phyloP scores from a whole-genome alignment of 2,888 invertebrate genomes.

The Coronaproctus castanopsis region DNA sequence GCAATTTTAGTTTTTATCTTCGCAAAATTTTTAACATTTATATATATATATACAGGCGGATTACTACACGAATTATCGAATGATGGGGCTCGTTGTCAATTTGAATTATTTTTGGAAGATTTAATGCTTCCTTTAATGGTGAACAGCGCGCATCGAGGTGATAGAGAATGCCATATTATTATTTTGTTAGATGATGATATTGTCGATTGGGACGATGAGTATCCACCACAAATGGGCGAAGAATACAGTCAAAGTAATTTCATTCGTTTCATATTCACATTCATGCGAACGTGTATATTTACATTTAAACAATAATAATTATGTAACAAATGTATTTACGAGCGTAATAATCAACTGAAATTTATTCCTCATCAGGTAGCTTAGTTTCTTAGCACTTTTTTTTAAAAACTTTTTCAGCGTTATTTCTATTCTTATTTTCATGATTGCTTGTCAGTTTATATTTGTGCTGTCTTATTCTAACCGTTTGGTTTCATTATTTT shows the following conservation, averaged over 20 bases:
- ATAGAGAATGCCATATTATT: constrained; percentile 93
- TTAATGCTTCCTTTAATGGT: constrained; percentile 94
- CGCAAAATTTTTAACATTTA: neutral
- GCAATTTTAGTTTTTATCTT: too few relatives aligned
- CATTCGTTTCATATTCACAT: neutral
- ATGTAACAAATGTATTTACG: too few relatives aligned
- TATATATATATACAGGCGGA: constrained; percentile 37
- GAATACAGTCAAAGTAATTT: constrained; percentile 82
- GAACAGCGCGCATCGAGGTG: constrained; percentile 75
- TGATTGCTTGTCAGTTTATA: too few relatives aligned
- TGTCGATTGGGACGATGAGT: constrained; percentile 96
- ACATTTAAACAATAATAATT: neutral
- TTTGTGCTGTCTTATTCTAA: too few relatives aligned
- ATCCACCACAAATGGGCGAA: constrained; percentile 98
- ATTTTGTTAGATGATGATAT: constrained; percentile 87
- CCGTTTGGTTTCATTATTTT: too few relatives aligned
- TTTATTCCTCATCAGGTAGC: too few relatives aligned
- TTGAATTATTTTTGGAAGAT: constrained; percentile 87
- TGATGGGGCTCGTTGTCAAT: constrained; percentile 95
- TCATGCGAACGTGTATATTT: too few relatives aligned
- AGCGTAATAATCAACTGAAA: too few relatives aligned
- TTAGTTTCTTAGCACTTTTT: too few relatives aligned
- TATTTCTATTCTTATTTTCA: too few relatives aligned
- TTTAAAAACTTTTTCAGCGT: too few relatives aligned
- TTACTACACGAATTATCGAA: constrained; percentile 94